Evolutionary conservation across 2,888 invertebrate genomes (phyloP).

Genomic region (Silvanus unidentatus): DNA sequence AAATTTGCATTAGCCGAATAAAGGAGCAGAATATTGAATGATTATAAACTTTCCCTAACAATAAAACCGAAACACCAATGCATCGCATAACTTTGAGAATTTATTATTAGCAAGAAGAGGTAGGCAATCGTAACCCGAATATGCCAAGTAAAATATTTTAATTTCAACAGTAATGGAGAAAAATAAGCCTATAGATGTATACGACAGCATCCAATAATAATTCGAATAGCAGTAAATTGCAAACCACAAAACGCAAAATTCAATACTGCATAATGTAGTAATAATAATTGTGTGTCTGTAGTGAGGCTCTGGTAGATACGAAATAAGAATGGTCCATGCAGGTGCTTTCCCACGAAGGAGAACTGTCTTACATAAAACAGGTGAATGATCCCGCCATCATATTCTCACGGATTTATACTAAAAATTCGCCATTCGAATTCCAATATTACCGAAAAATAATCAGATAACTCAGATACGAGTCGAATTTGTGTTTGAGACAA

Average conservation of each 20-base stretch:
- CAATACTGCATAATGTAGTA: slow-evolving; percentile 2
- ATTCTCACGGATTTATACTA: slow-evolving; percentile 23
- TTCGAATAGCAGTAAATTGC: slow-evolving; percentile 9
- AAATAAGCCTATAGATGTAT: background rate
- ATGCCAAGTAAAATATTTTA: too few species aligned
- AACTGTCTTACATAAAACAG: slow-evolving; percentile 16
- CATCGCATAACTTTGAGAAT: too few species aligned
- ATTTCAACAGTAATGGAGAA: too few species aligned
- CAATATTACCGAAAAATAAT: too few species aligned
- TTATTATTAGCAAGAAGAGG: too few species aligned
- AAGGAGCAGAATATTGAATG: too few species aligned
- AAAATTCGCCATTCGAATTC: slow-evolving; percentile 5
- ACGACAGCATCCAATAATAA: background rate
- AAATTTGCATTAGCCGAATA: too few species aligned
- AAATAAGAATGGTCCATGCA: slow-evolving; percentile 18
- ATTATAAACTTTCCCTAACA: too few species aligned
- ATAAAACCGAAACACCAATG: too few species aligned
- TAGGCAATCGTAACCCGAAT: too few species aligned
- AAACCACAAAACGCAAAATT: slow-evolving; percentile 7
- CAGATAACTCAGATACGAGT: too few species aligned
- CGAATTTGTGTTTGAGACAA: too few species aligned
- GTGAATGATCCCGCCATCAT: slow-evolving; percentile 24
- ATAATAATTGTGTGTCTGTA: background rate
- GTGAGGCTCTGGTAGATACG: slow-evolving; percentile 1
- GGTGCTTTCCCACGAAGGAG: slow-evolving; percentile 27